These are phyloP conservation scores for Tolypeutes matacus DNA, from an alignment of 2,797 vertebrate species.

Conservation along the genomic window DNA sequence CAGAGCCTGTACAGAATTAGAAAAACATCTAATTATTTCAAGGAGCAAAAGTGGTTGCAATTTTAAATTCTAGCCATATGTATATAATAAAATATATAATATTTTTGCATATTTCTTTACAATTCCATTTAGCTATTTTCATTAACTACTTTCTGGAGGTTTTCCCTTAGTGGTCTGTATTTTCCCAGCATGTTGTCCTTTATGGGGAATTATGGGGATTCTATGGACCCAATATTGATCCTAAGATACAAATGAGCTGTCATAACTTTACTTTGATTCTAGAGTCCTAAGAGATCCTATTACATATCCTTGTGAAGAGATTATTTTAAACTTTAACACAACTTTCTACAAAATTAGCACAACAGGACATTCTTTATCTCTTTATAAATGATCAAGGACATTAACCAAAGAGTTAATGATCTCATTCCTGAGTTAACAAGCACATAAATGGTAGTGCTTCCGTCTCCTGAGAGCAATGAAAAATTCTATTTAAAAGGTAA, in stretches of 20 bases:
- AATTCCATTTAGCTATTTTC: background rate
- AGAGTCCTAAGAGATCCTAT: background rate
- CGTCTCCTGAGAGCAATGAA: background rate
- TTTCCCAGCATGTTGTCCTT: background rate
- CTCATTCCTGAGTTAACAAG: background rate
- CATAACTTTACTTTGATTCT: background rate
- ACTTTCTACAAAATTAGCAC: background rate
- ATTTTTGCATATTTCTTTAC: background rate
- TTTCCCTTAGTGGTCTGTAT: background rate
- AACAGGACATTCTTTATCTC: background rate
- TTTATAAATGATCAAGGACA: background rate
- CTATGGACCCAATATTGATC: background rate
- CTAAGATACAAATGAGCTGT: background rate
- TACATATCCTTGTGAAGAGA: background rate
- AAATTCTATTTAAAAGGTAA: background rate
- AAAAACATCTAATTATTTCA: background rate
- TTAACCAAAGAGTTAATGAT: background rate
- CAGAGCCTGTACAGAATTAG: background rate
- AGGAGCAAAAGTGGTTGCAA: background rate
- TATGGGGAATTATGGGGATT: too few relatives aligned
- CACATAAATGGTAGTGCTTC: background rate
- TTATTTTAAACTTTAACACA: background rate
- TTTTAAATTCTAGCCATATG: slow-evolving; percentile 4
- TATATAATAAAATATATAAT: background rate
- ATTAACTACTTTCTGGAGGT: background rate